phyloP scores from a whole-genome alignment of 2,113 vertebrate genomes.

The Semicossyphus pulcher region DNA sequence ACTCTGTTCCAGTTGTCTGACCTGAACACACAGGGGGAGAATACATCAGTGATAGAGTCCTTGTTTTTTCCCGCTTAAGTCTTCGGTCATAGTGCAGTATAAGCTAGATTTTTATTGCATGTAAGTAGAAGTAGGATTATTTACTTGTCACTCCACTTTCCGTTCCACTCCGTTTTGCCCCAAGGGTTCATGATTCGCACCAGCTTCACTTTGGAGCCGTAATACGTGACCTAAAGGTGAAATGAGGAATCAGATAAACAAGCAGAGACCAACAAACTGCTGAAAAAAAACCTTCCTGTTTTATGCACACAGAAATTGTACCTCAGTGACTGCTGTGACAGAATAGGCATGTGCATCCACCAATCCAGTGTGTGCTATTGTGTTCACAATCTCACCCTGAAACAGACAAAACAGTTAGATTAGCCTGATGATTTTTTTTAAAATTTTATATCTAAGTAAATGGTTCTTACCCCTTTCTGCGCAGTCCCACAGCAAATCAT shows the following conservation, averaged over 20 bases:
- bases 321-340: constrained; percentile 60
- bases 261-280: no score
- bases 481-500: constrained; percentile 58
- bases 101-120: background rate
- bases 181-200: constrained; percentile 64
- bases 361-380: constrained; percentile 16
- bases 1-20: constrained; percentile 41
- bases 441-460: background rate
- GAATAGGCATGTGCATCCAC: constrained; percentile 56
- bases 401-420: background rate
- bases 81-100: no score
- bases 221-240: constrained; percentile 24
- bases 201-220: constrained; percentile 33
- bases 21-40: constrained; percentile 22
- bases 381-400: constrained; percentile 25
- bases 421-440: background rate
- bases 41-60: background rate
- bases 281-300: no score
- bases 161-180: constrained; percentile 45
- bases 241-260: no score
- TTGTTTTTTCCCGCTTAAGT: no score
- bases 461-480: background rate
- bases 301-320: no score
- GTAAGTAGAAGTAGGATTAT: background rate
- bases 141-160: constrained; percentile 63